Evolutionary conservation across 1,140 invertebrate species (phyloP).

Genomic region (Bombyx mandarina): DNA sequence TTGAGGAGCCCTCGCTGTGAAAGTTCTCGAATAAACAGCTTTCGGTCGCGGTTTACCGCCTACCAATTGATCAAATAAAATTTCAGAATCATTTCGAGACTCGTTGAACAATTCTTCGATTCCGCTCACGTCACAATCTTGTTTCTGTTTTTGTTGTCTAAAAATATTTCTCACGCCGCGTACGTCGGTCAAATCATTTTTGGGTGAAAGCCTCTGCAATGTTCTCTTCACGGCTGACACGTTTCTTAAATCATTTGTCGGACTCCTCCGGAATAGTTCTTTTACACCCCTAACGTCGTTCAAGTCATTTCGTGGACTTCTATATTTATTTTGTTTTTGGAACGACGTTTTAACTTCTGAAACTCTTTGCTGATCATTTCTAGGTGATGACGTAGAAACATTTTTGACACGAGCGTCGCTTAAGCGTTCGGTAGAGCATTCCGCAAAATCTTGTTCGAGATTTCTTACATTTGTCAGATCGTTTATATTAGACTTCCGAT

Average conservation of each 20-base stretch:
- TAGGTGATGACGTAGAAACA: constrained; percentile 43
- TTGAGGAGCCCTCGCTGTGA: constrained; percentile 12
- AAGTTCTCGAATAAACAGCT: constrained; percentile 35
- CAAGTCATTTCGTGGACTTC: constrained; percentile 43
- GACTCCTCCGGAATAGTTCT: constrained; percentile 36
- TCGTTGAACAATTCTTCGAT: constrained; percentile 38
- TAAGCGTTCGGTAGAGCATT: constrained; percentile 49
- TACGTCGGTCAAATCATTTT: constrained; percentile 45
- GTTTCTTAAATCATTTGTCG: constrained; percentile 39
- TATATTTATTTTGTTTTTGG: constrained; percentile 19
- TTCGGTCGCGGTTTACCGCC: constrained; percentile 32
- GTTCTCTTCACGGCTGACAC: constrained; percentile 46
- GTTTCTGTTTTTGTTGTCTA: constrained; percentile 17
- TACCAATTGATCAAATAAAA: constrained; percentile 39
- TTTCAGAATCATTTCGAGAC: constrained; percentile 18
- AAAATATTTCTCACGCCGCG: constrained; percentile 48
- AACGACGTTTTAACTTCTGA: constrained; percentile 49
- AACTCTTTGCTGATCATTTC: constrained; percentile 57
- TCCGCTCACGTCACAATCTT: constrained; percentile 37
- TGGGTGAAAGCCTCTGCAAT: constrained; percentile 30
- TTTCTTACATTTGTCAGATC: constrained; percentile 57
- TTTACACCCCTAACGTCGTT: constrained; percentile 50
- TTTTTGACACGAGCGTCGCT: constrained; percentile 47
- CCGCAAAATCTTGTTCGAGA: constrained; percentile 48
- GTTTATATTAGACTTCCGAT: constrained; percentile 42